A percentile compares a stretch with the other conserved stretches of the same genome.
Conservation (phyloP, 2,888 invertebrate genomes). For the Napeogenes inachia region DNA sequence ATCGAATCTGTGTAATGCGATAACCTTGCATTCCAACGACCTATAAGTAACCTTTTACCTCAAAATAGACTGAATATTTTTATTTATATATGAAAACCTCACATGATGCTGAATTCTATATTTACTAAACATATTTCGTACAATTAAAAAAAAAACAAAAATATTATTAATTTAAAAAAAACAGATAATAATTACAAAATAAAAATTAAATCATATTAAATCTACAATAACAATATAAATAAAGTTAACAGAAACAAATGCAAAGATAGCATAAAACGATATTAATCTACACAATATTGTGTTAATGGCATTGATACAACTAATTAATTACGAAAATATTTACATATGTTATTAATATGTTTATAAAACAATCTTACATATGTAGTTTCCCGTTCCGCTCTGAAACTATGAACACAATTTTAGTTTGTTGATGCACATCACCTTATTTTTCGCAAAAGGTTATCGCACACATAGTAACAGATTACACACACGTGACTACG, state of each 20-base stretch:
- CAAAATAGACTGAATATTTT: neutral
- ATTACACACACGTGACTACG: conserved; percentile 12
- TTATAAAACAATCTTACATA: conserved; percentile 20
- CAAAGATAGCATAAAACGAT: neutral
- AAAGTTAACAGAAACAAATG: neutral
- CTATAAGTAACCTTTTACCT: neutral
- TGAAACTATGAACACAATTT: neutral
- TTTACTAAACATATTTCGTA: too few relatives aligned
- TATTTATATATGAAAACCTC: too few relatives aligned
- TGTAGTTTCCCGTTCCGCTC: conserved; percentile 9
- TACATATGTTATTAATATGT: conserved; percentile 15
- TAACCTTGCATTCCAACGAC: conserved; percentile 3
- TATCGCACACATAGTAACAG: conserved; percentile 20
- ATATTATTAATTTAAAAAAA: too few relatives aligned
- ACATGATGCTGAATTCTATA: too few relatives aligned
- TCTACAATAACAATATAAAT: neutral
- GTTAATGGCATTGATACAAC: neutral
- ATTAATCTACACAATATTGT: conserved; percentile 2
- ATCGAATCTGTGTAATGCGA: conserved; percentile 4
- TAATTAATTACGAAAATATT: conserved; percentile 19
- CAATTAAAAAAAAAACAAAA: too few relatives aligned
- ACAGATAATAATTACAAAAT: neutral
- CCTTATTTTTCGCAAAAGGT: conserved; percentile 24
- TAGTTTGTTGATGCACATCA: conserved; percentile 14
- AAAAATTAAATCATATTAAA: neutral